Evolutionary conservation across 2,113 vertebrate genomes (phyloP), one percentile per base, ranked within the genome.

Genomic region (Mystacornis crossleyi): DNA sequence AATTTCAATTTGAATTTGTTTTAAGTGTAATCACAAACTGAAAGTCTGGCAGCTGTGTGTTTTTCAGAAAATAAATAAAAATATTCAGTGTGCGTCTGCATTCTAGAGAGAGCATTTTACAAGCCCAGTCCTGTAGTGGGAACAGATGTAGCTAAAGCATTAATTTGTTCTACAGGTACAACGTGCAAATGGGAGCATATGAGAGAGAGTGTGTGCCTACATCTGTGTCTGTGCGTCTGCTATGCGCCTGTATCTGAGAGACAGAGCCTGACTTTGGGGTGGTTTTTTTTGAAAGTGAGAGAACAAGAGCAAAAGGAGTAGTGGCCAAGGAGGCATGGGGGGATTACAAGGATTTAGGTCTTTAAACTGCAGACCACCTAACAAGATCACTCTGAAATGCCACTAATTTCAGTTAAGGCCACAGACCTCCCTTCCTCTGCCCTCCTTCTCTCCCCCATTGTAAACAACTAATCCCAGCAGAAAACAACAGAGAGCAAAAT

Each of bases 361-460:
- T 96, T 97, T 98, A 98, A 98, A 97, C 97, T 97, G 98, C 97
- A 98, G 99, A 99, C 98, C 98, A 99, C 98, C 98, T 98, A 99
- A 99, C 99, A 98, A 99, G 99, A 98, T 81, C 96, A 97, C 98
- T 98, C 98, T 98, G 98, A 99, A 99, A 99, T 97, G 98, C 98
- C 98, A 99, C 99, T 99, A 99, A 99, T 99, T 99, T 99, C 99
- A 98, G 98, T 98, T 95, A 98, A 98, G 98, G 98, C 98, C 98
- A 98, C 98, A 98, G 98, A 98, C 98, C 98, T 97, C 97, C 98
- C 97, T 97, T 98, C 98, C 98, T 98, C 97, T 98, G 97, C 95
- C 97, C 96, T 88, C 84, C 95, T 93, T 96, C 85, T 92, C 96
- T 96, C 98, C 91, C 97, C 97, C 98, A 99, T 98, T 99, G 98